These are phyloP conservation scores for Thrips palmi DNA, from an alignment of 1,140 invertebrate species.

Conservation along the genomic window DNA sequence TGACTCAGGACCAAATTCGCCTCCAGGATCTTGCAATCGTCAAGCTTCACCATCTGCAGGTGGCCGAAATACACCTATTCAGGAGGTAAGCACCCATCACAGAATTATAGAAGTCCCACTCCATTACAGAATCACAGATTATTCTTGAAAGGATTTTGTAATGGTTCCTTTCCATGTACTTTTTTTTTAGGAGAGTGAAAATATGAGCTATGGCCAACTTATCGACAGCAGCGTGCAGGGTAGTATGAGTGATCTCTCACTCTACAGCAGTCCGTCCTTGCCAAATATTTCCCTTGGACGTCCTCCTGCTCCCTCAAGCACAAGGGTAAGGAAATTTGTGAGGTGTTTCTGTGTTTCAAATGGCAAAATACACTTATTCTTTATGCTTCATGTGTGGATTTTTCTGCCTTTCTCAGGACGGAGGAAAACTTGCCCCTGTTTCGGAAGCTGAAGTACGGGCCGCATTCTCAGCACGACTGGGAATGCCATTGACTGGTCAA, in stretches of 20 bases:
- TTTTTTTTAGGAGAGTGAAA: slow-evolving; percentile 30
- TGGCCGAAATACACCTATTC: slow-evolving; percentile 25
- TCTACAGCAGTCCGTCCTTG: slow-evolving; percentile 89
- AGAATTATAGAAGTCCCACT: neutral
- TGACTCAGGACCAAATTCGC: slow-evolving; percentile 68
- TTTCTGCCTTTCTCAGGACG: slow-evolving; percentile 9
- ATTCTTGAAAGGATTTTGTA: slow-evolving; percentile 3
- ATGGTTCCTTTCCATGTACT: slow-evolving; percentile 6
- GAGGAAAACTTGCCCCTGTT: slow-evolving; percentile 28
- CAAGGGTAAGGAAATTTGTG: too few species aligned
- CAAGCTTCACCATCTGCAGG: slow-evolving; percentile 35
- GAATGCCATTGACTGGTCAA: slow-evolving; percentile 50
- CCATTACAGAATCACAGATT: too few species aligned
- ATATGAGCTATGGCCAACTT: slow-evolving; percentile 30
- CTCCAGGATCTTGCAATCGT: slow-evolving; percentile 39
- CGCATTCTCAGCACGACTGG: slow-evolving; percentile 46
- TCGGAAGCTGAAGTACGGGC: slow-evolving; percentile 65
- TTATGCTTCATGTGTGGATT: too few species aligned
- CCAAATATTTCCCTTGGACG: slow-evolving; percentile 87
- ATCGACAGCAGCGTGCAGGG: slow-evolving; percentile 32
- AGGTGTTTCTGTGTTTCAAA: too few species aligned
- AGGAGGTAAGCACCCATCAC: slow-evolving; percentile 16
- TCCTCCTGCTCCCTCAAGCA: slow-evolving; percentile 38
- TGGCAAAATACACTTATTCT: too few species aligned
- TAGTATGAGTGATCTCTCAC: slow-evolving; percentile 40